Evolutionary conservation across 1,140 invertebrate genomes (phyloP).

Genomic region (Prorops nasuta): DNA sequence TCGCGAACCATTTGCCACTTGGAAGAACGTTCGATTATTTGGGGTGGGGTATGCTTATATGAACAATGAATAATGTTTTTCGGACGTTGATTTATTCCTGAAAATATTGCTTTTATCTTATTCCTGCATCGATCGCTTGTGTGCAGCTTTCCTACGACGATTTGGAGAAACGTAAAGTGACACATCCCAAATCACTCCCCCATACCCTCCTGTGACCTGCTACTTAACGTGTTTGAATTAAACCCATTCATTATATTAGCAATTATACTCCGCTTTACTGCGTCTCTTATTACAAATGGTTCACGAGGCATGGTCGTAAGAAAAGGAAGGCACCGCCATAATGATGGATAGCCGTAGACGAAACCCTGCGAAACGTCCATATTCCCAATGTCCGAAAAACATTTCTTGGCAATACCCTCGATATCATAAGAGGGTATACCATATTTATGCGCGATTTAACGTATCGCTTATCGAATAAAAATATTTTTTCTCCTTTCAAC

Average conservation of each 20-base stretch:
- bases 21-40: conserved; percentile 9
- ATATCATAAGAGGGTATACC: too few relatives aligned
- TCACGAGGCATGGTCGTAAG: conserved; percentile 55
- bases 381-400: conserved; percentile 52
- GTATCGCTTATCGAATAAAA: too few relatives aligned
- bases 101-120: conserved; percentile 16
- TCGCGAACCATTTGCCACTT: conserved; percentile 3
- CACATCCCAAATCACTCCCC: conserved; percentile 16
- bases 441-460: too few relatives aligned
- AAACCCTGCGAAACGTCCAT: conserved; percentile 18
- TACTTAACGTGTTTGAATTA: conserved; percentile 28
- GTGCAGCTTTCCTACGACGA: neutral
- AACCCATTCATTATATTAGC: too few relatives aligned
- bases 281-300: conserved; percentile 37
- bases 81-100: conserved; percentile 42
- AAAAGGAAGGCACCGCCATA: conserved; percentile 19
- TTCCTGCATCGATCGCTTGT: conserved; percentile 8
- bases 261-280: too few relatives aligned
- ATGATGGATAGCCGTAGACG: conserved; percentile 28
- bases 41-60: conserved; percentile 33
- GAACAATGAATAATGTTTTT: conserved; percentile 53
- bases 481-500: too few relatives aligned
- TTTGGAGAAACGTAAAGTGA: conserved; percentile 7
- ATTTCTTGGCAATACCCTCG: conserved; percentile 36
- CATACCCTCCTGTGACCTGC: conserved; percentile 16